Conservation (phyloP, 2,113 vertebrate genomes). For the Anolis sagrei region DNA sequence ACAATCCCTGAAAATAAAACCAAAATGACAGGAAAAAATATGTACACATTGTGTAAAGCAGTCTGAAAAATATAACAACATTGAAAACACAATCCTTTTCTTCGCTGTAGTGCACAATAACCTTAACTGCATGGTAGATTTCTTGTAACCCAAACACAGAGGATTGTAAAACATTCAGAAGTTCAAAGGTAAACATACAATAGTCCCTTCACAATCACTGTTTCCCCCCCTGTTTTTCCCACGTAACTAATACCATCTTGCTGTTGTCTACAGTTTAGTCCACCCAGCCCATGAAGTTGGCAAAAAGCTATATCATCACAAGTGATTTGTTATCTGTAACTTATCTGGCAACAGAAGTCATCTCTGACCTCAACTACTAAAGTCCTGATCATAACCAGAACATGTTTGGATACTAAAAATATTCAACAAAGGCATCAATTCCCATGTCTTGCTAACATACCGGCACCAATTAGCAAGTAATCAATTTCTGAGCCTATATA, state of each 20-base stretch:
- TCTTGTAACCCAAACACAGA: background rate
- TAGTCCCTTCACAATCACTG: background rate
- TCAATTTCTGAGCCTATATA: background rate
- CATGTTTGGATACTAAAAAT: background rate
- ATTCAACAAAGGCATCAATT: background rate
- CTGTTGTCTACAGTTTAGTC: background rate
- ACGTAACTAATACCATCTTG: background rate
- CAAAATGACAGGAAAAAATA: background rate
- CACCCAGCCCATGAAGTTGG: background rate
- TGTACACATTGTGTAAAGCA: background rate
- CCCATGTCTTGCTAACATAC: background rate
- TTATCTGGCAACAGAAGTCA: background rate
- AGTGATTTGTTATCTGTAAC: background rate
- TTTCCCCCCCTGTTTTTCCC: background rate
- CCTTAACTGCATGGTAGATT: background rate
- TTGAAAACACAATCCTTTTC: background rate
- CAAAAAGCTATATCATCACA: background rate
- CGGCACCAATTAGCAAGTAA: background rate
- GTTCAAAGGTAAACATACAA: background rate
- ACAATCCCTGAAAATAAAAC: background rate
- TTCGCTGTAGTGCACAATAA: background rate
- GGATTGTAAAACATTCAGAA: background rate
- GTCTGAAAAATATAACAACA: background rate
- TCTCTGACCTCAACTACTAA: background rate
- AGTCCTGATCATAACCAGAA: background rate